Conservation (phyloP, 2,888 invertebrate genomes). For the Rutpela maculata region DNA sequence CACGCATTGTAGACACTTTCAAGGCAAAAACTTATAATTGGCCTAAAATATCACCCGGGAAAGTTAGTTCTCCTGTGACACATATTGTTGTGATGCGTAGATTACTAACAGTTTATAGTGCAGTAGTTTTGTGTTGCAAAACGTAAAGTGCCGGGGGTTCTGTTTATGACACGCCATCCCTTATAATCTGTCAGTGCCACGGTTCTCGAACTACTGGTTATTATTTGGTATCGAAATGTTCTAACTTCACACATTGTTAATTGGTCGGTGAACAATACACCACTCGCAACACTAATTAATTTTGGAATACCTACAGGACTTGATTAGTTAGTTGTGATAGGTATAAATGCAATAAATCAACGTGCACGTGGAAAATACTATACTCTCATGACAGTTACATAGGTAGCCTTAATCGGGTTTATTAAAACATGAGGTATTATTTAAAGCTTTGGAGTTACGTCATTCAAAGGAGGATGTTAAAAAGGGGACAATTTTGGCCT, state of each 20-base stretch:
- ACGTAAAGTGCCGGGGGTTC: constrained; percentile 11
- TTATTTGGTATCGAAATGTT: constrained; percentile 27
- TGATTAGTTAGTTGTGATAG: background rate
- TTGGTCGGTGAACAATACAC: constrained; percentile 9
- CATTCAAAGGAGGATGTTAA: too few species aligned
- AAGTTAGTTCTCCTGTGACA: constrained; percentile 25
- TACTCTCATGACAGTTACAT: too few species aligned
- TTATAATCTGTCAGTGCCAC: constrained; percentile 37
- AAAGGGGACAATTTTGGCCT: too few species aligned
- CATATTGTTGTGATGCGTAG: constrained; percentile 35
- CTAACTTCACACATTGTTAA: constrained; percentile 17
- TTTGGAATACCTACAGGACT: background rate
- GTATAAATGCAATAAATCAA: too few species aligned
- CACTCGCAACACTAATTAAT: background rate
- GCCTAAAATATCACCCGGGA: background rate
- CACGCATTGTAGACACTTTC: background rate
- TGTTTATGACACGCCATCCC: constrained; percentile 33
- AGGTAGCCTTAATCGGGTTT: too few species aligned
- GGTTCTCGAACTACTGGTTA: constrained; percentile 19
- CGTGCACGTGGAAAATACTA: too few species aligned
- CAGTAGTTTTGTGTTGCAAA: constrained; percentile 26
- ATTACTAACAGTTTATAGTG: constrained; percentile 23
- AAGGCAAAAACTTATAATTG: constrained; percentile 3
- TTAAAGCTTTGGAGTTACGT: too few species aligned
- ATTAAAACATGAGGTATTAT: too few species aligned